Evolutionary conservation across 2,113 vertebrate species (phyloP).

Genomic region (Macrotis lagotis): DNA sequence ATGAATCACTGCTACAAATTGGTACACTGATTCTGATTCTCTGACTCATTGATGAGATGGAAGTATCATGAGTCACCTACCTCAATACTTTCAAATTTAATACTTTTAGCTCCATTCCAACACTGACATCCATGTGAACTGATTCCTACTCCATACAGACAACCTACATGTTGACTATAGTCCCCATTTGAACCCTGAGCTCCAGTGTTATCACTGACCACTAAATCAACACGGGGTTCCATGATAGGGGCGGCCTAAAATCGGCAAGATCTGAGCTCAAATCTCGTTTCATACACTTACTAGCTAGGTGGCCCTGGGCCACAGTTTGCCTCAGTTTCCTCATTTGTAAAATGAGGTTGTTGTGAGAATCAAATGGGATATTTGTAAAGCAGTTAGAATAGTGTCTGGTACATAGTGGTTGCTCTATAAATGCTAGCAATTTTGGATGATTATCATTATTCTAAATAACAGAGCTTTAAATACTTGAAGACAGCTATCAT

Average conservation of each 20-base stretch:
- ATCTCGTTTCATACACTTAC: not conserved
- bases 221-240: not conserved
- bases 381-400: not conserved
- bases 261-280: not conserved
- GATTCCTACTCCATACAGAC: not conserved
- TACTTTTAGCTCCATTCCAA: not conserved
- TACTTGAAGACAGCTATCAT: not conserved
- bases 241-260: not conserved
- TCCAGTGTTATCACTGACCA: not conserved
- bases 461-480: not conserved
- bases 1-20: not conserved
- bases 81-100: not conserved
- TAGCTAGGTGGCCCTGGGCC: not conserved
- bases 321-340: not conserved
- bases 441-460: not conserved
- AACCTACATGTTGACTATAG: not conserved
- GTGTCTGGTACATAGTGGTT: not conserved
- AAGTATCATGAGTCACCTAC: not conserved
- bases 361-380: not conserved
- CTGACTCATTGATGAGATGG: not conserved
- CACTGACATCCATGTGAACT: not conserved
- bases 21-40: not conserved
- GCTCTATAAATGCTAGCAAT: not conserved
- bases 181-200: too few species aligned
- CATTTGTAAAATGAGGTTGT: not conserved